Percentiles rank a stretch among this genome's conserved stretches.
These are phyloP conservation scores for Drymodes brunneopygia DNA, from an alignment of 2,113 vertebrate species.

Conservation along the genomic window DNA sequence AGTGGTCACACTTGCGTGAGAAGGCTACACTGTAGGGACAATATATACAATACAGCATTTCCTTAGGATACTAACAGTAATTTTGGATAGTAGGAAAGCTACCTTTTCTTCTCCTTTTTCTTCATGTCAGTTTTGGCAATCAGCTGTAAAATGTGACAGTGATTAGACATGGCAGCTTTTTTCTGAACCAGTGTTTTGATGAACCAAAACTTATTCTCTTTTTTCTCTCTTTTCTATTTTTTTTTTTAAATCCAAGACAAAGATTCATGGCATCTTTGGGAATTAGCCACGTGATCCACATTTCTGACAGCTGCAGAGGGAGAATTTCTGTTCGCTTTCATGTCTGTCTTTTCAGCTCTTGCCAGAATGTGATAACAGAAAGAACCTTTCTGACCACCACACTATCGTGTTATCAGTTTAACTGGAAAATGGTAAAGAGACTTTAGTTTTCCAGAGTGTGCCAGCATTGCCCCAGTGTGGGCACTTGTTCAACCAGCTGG, in stretches of 20 bases:
- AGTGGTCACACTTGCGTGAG: conserved; percentile 26
- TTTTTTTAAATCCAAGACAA: background rate
- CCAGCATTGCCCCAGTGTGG: background rate
- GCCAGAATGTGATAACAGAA: background rate
- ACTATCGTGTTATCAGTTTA: rapidly evolving
- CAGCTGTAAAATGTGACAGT: conserved; percentile 39
- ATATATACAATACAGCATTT: background rate
- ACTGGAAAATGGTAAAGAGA: background rate
- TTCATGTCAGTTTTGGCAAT: background rate
- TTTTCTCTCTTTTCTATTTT: rapidly evolving
- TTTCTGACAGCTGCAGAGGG: background rate
- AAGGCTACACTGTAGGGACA: background rate
- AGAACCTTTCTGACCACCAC: background rate
- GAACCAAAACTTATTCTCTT: background rate
- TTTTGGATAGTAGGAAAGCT: background rate
- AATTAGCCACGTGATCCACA: background rate
- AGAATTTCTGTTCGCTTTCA: background rate
- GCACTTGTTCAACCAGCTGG: background rate
- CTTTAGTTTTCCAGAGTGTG: background rate
- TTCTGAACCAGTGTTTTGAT: background rate
- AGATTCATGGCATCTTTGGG: background rate
- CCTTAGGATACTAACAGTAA: conserved; percentile 6
- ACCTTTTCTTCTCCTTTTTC: conserved; percentile 37
- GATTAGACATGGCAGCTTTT: conserved; percentile 19
- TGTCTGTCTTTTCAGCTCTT: background rate